phyloP scores from a whole-genome alignment of 2,113 vertebrate genomes.

The Nothocercus nigrocapillus region DNA sequence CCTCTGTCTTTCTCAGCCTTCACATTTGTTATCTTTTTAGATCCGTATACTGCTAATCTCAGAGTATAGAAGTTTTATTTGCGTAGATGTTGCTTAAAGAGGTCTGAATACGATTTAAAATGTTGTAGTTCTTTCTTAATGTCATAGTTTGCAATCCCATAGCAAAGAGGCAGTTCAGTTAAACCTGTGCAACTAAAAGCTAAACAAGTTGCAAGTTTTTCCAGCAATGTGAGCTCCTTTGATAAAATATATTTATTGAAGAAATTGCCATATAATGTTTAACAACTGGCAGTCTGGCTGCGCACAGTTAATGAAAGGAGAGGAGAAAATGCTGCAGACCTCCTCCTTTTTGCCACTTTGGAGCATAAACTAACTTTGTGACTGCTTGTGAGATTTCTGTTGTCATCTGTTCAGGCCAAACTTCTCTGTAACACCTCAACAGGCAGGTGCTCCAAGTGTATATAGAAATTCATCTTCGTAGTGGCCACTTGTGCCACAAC shows the following conservation, averaged over 20 bases:
- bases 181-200: not conserved
- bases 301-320: not conserved
- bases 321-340: not conserved
- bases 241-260: not conserved
- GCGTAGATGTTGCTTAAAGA: not conserved
- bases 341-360: not conserved
- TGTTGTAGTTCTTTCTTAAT: not conserved
- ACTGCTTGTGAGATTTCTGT: constrained; percentile 10
- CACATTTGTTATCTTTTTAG: not conserved
- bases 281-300: not conserved
- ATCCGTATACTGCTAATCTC: not conserved
- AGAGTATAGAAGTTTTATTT: constrained; percentile 17
- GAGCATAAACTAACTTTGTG: not conserved
- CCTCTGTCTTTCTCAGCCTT: not conserved
- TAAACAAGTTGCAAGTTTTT: not conserved
- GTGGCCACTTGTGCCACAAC: constrained; percentile 63
- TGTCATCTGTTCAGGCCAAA: constrained; percentile 63
- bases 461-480: constrained; percentile 46
- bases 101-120: not conserved
- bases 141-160: not conserved
- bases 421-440: constrained; percentile 38
- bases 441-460: constrained; percentile 59
- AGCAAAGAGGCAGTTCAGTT: not conserved
- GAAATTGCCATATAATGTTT: not conserved
- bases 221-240: not conserved